Evolutionary conservation across 2,888 invertebrate species (phyloP).

Genomic region (Drosophila hawaiiensis): DNA sequence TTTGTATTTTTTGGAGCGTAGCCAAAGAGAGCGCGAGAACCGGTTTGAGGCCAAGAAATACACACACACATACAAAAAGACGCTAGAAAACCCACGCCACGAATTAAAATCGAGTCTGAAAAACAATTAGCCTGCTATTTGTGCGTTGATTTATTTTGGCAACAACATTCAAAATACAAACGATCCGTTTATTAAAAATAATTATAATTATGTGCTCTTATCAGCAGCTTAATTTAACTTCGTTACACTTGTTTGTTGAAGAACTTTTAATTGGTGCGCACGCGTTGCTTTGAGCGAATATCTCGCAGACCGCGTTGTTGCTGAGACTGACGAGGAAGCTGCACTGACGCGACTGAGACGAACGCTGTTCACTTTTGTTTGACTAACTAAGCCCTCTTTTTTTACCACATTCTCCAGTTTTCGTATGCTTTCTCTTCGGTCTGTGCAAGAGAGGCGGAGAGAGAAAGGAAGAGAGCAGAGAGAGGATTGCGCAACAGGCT

Average conservation of each 20-base stretch:
- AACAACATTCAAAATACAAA: neutral
- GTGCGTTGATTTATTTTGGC: constrained; percentile 14
- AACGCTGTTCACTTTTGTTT: constrained; percentile 8
- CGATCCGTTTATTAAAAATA: neutral
- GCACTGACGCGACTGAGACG: constrained; percentile 1
- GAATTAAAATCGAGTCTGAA: constrained; percentile 35
- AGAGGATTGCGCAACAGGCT: constrained; percentile 1
- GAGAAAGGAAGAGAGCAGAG: neutral
- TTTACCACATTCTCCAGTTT: constrained; percentile 26
- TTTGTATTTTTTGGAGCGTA: constrained; percentile 30
- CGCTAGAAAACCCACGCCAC: constrained; percentile 53
- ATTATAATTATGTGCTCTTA: neutral
- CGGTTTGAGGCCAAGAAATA: constrained; percentile 69
- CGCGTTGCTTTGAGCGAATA: constrained; percentile 23
- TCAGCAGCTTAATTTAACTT: neutral
- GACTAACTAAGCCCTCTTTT: constrained; percentile 32
- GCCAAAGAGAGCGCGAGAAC: constrained; percentile 49
- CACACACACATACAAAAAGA: constrained; percentile 40
- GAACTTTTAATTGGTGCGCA: constrained; percentile 42
- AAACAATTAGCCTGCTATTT: constrained; percentile 50
- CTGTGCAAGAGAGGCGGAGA: constrained; percentile 13
- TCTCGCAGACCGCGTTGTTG: constrained; percentile 32
- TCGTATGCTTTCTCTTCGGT: constrained; percentile 39
- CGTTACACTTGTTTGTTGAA: constrained; percentile 13
- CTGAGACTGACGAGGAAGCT: constrained; percentile 60